Evolutionary conservation across 2,888 invertebrate species (phyloP).

Genomic region (Flabesymbios commensalis): DNA sequence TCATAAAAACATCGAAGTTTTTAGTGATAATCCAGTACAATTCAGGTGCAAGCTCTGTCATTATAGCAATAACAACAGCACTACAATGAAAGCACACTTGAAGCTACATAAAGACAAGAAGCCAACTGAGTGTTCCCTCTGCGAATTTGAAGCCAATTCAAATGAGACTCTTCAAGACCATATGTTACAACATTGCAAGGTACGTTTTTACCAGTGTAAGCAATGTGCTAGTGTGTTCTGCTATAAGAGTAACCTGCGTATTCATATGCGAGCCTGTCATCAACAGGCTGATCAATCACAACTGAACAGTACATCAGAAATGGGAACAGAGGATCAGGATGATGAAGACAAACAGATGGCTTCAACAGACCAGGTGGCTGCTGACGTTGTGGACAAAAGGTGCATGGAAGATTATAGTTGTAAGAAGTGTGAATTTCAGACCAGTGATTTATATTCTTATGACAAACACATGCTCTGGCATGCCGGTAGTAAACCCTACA

Average conservation of each 20-base stretch:
- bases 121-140: slow-evolving; percentile 57
- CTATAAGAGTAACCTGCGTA: slow-evolving; percentile 58
- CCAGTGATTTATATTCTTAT: neutral
- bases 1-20: slow-evolving; percentile 20
- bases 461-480: slow-evolving; percentile 8
- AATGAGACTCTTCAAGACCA: slow-evolving; percentile 54
- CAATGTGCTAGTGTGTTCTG: slow-evolving; percentile 51
- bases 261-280: slow-evolving; percentile 58
- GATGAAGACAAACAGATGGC: slow-evolving; percentile 49
- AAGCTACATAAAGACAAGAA: slow-evolving; percentile 52
- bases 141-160: slow-evolving; percentile 49
- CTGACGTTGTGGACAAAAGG: too few relatives aligned
- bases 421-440: slow-evolving; percentile 7
- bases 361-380: neutral
- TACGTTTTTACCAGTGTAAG: slow-evolving; percentile 55
- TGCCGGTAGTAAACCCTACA: neutral
- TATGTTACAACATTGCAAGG: slow-evolving; percentile 58
- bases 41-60: slow-evolving; percentile 55
- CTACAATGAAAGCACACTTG: slow-evolving; percentile 52
- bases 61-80: slow-evolving; percentile 46
- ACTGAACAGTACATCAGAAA: too few relatives aligned
- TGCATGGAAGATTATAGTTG: too few relatives aligned
- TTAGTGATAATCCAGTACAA: slow-evolving; percentile 45
- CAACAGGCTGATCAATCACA: too few relatives aligned
- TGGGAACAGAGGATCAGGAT: too few relatives aligned